Evolutionary conservation across 2,888 invertebrate genomes (phyloP), one percentile per base, ranked within the genome.

Genomic region (Melieria crassipennis): DNA sequence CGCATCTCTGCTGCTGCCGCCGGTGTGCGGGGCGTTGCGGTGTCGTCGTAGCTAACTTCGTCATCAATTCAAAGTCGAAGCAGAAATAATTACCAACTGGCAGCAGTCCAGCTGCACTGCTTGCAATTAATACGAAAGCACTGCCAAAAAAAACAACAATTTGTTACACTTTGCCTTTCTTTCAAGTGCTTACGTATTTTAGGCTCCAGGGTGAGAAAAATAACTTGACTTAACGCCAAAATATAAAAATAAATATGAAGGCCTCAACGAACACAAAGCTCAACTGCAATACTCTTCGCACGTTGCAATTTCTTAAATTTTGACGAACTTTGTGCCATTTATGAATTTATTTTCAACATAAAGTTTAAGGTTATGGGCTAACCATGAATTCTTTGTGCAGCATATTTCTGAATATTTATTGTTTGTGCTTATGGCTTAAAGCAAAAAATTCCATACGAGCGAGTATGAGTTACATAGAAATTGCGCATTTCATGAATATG

Each of bases 251-350:
- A 50, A 50, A 50, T 2, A 50, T 3, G 10, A 57, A n/a, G 11
- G 11, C 50, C 11, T 80, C 82, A 30, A 30, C 30, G 30, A 30
- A 30, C 30, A 30, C 30, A 30, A 30, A 30, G 30, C 30, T 30
- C 30, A 30, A 30, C 30, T 30, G 30, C 30, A 30, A 30, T 30
- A 30, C 30, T 30, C 30, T 30, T 30, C 3, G 30, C 1, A 30
- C 30, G 30, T 30, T 30, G 30, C 30, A 30, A 30, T 30, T 30
- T 30, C 0, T 30, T 3, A 3, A 30, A 30, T 30, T 30, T 30
- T 3, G 30, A 30, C 30, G 30, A 30, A 30, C 30, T 30, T 30
- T 30, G 30, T 30, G 30, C 30, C 30, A 30, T 3, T 1, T 30
- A 30, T 30, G 30, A 30, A 30, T 30, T 1, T 16, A 30, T 30